These are phyloP conservation scores for Champsocephalus gunnari DNA, from an alignment of 2,797 vertebrate species.

Conservation along the genomic window DNA sequence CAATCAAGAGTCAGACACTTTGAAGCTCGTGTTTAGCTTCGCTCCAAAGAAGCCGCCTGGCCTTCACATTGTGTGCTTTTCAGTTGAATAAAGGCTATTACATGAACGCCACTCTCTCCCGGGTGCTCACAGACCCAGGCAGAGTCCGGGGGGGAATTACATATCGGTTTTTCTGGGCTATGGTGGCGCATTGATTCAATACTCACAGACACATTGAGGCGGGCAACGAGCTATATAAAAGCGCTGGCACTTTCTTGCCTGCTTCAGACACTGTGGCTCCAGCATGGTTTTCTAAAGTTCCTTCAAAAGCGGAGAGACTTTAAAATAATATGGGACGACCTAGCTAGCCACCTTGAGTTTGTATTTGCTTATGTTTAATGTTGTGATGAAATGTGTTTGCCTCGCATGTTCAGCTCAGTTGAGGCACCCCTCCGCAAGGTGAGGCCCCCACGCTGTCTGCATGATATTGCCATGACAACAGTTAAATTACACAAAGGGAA, in stretches of 20 bases:
- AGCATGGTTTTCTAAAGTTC: conserved; percentile 37
- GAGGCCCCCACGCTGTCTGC: too few species aligned
- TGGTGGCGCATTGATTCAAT: conserved; percentile 75
- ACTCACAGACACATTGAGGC: conserved; percentile 69
- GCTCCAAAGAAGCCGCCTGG: conserved; percentile 48
- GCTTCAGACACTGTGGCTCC: conserved; percentile 40
- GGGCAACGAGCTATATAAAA: conserved; percentile 66
- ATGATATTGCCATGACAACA: too few species aligned
- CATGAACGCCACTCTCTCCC: conserved; percentile 49
- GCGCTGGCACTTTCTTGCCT: conserved; percentile 54
- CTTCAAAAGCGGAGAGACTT: conserved; percentile 29
- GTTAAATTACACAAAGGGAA: neutral
- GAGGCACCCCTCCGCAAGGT: too few species aligned
- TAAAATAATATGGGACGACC: conserved; percentile 12
- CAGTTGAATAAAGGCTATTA: conserved; percentile 57
- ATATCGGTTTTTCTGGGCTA: conserved; percentile 72
- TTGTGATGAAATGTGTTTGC: neutral
- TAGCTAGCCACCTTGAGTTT: neutral
- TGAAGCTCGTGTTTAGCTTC: conserved; percentile 16
- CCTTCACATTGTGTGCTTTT: conserved; percentile 52
- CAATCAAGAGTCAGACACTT: conserved; percentile 16
- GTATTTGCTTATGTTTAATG: neutral
- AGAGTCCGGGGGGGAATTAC: conserved; percentile 67
- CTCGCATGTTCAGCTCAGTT: too few species aligned
- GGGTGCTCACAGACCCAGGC: conserved; percentile 53